Evolutionary conservation across 2,113 vertebrate species (phyloP).

Genomic region (Setophaga kirtlandii): DNA sequence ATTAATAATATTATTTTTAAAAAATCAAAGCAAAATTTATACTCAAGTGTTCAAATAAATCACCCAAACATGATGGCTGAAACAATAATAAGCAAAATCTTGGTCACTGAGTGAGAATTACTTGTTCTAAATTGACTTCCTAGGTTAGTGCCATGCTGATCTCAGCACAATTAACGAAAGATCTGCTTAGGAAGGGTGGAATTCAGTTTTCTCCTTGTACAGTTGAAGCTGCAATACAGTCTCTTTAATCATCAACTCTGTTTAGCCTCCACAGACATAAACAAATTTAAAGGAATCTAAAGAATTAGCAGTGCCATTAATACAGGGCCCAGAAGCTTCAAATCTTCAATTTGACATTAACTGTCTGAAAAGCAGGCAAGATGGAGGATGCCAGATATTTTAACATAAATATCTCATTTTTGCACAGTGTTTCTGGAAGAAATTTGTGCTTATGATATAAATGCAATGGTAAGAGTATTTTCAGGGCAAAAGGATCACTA

Average conservation of each 20-base stretch:
- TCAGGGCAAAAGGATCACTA: background rate
- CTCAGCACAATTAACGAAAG: background rate
- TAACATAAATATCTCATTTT: background rate
- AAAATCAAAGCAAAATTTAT: background rate
- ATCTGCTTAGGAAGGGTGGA: background rate
- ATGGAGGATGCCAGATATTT: background rate
- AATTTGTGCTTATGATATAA: background rate
- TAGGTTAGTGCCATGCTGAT: background rate
- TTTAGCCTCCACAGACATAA: background rate
- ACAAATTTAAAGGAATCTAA: conserved; percentile 23
- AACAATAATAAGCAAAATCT: background rate
- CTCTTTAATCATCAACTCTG: background rate
- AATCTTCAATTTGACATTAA: background rate
- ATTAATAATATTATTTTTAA: background rate
- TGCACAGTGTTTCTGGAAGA: background rate
- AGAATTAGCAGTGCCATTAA: conserved; percentile 29
- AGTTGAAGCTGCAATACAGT: background rate
- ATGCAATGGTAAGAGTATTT: background rate
- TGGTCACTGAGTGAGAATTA: background rate
- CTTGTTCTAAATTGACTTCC: background rate
- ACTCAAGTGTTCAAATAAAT: background rate
- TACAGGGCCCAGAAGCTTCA: background rate
- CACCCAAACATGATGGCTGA: background rate
- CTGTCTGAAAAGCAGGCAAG: background rate
- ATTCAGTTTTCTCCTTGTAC: background rate